Evolutionary conservation across 2,797 vertebrate species (phyloP), one percentile per base, ranked within the genome.

Genomic region (Sebastes minor): DNA sequence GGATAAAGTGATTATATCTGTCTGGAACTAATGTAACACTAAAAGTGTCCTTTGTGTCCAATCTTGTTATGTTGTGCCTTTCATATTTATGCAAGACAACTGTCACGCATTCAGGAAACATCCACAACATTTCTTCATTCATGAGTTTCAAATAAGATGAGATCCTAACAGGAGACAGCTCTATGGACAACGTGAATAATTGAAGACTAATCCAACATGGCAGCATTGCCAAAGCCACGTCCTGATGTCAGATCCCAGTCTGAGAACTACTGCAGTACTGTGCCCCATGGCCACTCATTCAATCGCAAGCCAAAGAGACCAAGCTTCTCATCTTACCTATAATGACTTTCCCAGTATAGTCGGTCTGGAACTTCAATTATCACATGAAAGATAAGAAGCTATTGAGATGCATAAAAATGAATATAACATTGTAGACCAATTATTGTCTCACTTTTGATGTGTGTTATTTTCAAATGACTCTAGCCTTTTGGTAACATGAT

Each of bases 341-440:
- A 85, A 93, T 82, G 75, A 88, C 78, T 83, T 87, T 87, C 69
- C 81, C 86, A 61, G 56, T 61, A 49, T 74, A 67, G 62, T 59
- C 80, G 1, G 77, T 89, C 89, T 91, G 89, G 84, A 90, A 86
- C 80, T 78, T 71, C 74, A 88, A 91, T 93, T 89, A 92, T 84
- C 79, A 71, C 82, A 72, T 78, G 74, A 86, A 85, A 89, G 84
- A 91, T 83, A 83, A 88, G 79, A 78, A 70, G 78, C 75, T 27
- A 61, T 57, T 0, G 22, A 55, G 56, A 78, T 10, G 55, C 79
- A 84, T 83, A 63, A 27, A 82, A 85, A 87, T 55, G 38, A 81
- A 81, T 76, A 81, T 46, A 73, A 61, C 61, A 82, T 11, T 20
- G 56, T 9, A 72, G 56, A 9, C 28, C 1, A 64, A 23, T 59